Conservation (phyloP, 2,113 vertebrate species). For the Coptodon bakossiorum region DNA sequence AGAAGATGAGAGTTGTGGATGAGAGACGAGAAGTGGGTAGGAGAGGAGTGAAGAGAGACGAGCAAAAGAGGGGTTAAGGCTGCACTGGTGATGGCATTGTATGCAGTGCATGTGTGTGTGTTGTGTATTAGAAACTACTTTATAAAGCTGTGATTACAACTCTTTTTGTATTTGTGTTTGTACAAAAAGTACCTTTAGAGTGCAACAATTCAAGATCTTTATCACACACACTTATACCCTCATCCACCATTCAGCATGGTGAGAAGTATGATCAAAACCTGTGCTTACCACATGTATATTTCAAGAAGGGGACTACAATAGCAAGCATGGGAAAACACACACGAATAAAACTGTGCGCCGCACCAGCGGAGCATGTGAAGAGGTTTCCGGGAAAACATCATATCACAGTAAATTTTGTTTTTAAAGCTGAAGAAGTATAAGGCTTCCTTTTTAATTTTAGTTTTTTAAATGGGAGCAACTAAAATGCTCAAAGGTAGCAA, state of each 20-base stretch:
- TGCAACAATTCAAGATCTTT: not conserved
- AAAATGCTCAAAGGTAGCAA: accelerated
- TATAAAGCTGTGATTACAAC: not conserved
- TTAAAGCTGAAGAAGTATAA: not conserved
- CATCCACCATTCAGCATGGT: not conserved
- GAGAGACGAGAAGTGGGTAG: not conserved
- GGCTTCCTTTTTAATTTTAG: not conserved
- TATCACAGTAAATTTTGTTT: not conserved
- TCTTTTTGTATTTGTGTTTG: not conserved
- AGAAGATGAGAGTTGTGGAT: not conserved
- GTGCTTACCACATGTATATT: not conserved
- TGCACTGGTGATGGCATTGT: not conserved
- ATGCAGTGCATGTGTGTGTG: not conserved
- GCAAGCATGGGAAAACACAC: not conserved
- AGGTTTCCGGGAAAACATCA: not conserved
- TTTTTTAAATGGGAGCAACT: accelerated
- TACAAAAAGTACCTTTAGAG: not conserved
- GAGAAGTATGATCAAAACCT: not conserved
- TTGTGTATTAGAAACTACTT: not conserved
- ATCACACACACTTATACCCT: not conserved
- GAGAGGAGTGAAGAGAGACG: not conserved
- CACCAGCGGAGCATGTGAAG: not conserved
- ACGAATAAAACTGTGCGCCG: not conserved
- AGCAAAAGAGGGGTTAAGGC: not conserved
- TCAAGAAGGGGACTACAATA: not conserved